Evolutionary conservation across 2,113 vertebrate species (phyloP), one percentile per base, ranked within the genome.

Genomic region (Perognathus longimembris): DNA sequence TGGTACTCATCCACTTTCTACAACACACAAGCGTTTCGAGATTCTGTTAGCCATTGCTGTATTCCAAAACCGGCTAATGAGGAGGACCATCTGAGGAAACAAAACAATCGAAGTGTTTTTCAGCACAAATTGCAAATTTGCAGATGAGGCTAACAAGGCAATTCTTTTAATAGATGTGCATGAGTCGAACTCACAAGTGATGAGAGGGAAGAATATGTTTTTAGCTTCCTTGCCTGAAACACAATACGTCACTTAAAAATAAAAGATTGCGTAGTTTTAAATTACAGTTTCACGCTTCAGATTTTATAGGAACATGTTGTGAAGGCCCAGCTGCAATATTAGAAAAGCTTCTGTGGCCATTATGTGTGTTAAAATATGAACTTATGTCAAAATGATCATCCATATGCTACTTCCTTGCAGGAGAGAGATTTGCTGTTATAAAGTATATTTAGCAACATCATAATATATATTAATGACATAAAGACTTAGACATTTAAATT

Each of bases 401-500:
- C 70, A 89, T 82, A 70, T 3, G 45, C 22, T 36, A 4, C 38
- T 71, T 89, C 8, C 12, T 84, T 67, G 32, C 64, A 6, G 12
- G 9, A 84, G 32, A 71, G 36, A 81, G 15, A 79, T 12, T 85
- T 94, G 12, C 14, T 78, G 1, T 86, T 66, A 50, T 34, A 73
- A n/a, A 63, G 71, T 2, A 6, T 74, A 22, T 21, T 24, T 67
- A 74, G 17, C 40, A 34, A 70, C 10, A 54, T 12, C 42, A 0
- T 40, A 88, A 67, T 15, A 78, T 64, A 42, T 86, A 45, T 70
- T 70, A 76, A 28, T 54, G 42, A 84, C 18, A 88, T 63, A 57
- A 95, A 90, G 18, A 30, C 1, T 59, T 40, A 88, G 71, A 69
- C 9, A 42, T 81, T 84, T 36, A 88, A 89, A 2, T 64, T 79